These are phyloP conservation scores for Apoderus coryli DNA, from an alignment of 2,888 invertebrate species.

Conservation along the genomic window DNA sequence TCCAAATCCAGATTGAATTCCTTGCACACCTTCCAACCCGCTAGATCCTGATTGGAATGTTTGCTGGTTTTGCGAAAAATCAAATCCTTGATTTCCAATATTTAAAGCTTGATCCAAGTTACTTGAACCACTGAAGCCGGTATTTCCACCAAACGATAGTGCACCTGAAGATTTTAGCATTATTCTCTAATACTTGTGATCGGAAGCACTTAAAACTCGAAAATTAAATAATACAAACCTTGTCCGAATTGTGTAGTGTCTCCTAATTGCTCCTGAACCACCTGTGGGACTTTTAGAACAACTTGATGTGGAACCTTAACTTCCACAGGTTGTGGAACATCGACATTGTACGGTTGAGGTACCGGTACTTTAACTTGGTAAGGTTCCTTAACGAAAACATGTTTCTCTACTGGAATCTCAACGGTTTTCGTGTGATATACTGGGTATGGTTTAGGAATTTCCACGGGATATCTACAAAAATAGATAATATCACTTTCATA, in stretches of 20 bases:
- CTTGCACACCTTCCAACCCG: too few species aligned
- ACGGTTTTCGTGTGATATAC: constrained; percentile 19
- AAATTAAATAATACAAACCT: too few species aligned
- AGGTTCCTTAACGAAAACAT: constrained; percentile 20
- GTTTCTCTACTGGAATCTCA: constrained; percentile 18
- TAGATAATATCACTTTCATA: constrained; percentile 5
- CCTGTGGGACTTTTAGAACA: constrained; percentile 16
- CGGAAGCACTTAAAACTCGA: too few species aligned
- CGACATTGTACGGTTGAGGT: constrained; percentile 21
- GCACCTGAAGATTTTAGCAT: too few species aligned
- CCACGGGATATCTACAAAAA: constrained; percentile 15
- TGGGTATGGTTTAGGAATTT: constrained; percentile 22
- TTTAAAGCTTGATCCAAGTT: too few species aligned
- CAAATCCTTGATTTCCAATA: too few species aligned
- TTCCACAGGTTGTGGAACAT: constrained; percentile 20
- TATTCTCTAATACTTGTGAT: too few species aligned
- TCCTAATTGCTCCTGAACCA: not conserved
- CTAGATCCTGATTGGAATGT: too few species aligned
- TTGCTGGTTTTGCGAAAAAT: too few species aligned
- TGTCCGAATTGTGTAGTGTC: not conserved
- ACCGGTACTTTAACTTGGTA: constrained; percentile 19
- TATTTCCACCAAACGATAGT: too few species aligned
- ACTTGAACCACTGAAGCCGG: too few species aligned
- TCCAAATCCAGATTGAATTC: too few species aligned
- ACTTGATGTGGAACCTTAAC: constrained; percentile 20